Base-by-base conservation (phyloP, 2,113 vertebrate species). In the Arothron firmamentum region DNA sequence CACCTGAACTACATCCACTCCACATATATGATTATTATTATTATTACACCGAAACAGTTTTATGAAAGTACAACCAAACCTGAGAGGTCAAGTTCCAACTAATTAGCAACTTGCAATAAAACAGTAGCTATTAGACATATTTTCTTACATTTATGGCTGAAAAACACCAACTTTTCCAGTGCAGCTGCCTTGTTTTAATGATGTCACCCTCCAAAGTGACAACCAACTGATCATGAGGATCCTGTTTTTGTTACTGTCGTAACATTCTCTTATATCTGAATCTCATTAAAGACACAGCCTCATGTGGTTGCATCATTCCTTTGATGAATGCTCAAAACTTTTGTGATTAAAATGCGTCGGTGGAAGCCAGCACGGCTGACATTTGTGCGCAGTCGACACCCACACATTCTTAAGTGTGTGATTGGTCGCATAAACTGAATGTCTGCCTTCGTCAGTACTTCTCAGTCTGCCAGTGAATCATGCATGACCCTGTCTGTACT, bases 401-500 rank as follows among this genome's bases (percentile, higher is more conserved):
- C 6, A 14, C n/a, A 46, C 15, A 41, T 23, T 50, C 58, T 19
- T 38, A 53, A 42, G 21, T 59, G 52, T 46, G 46, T 34, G 16
- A 45, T 25, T 16, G 43, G 56, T 63, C 62, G 49, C 50, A n/a
- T 25, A 42, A 52, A 25, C 18, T 17, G 17, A 61, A 5, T 12
- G 46, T 18, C 19, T 67, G 48, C 21, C 38, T 48, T 43, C 16
- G 6, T 38, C 51, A n/a, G 19, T 54, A 71, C 52, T 48, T 59
- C 51, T 66, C 20, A 1, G 60, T 50, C 41, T 59, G 48, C 45
- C 42, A 47, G 45, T 67, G 42, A 79, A 72, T 56, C 63, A 56
- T 62, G 50, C 59, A 67, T 62, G 52, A 64, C 59, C 57, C 41
- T n/a, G 59, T 56, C 48, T 59, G 61, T 69, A 59, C 62, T 73